phyloP scores from a whole-genome alignment of 2,113 vertebrate genomes.

The Noctilio leporinus region DNA sequence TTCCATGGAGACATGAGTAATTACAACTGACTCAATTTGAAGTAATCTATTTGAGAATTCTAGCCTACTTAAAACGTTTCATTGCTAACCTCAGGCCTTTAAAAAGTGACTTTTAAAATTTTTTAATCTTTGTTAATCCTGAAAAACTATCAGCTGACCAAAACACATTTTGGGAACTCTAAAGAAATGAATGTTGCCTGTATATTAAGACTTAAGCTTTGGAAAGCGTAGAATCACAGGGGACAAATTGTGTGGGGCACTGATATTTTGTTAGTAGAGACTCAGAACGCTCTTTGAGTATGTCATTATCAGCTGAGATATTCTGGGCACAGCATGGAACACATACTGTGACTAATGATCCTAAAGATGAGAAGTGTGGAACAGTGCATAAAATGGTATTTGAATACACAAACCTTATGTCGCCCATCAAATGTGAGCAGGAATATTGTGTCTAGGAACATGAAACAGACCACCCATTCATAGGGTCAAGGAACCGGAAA shows the following conservation, averaged over 20 bases:
- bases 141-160: neutral
- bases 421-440: constrained; percentile 64
- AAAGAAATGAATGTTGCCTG: neutral
- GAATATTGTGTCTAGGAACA: constrained; percentile 69
- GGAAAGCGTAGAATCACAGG: neutral
- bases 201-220: neutral
- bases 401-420: constrained; percentile 34
- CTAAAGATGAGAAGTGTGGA: constrained; percentile 44
- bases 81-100: neutral
- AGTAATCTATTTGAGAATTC: neutral
- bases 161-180: neutral
- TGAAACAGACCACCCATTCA: constrained; percentile 67
- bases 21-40: neutral
- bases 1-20: neutral
- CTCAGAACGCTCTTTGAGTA: neutral
- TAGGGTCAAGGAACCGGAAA: constrained; percentile 48
- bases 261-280: neutral
- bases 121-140: neutral
- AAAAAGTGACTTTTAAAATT: neutral
- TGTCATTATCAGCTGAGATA: constrained; percentile 10
- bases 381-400: neutral
- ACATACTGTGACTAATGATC: constrained; percentile 22
- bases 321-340: neutral
- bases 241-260: neutral
- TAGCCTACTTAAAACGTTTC: neutral